phyloP scores from a whole-genome alignment of 2,797 vertebrate genomes.

The Podarcis lilfordi region DNA sequence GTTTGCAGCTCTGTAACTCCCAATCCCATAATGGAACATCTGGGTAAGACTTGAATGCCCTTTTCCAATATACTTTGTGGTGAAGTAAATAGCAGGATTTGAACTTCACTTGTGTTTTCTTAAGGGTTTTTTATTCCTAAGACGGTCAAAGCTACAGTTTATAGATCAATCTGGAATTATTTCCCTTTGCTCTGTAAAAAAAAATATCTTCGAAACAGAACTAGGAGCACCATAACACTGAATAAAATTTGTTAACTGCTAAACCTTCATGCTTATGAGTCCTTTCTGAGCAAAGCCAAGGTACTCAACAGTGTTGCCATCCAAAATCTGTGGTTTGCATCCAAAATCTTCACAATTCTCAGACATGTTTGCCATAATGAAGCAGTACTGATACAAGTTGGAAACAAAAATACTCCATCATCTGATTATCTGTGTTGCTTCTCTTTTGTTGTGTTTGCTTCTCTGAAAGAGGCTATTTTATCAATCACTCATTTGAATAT shows the following conservation, averaged over 20 bases:
- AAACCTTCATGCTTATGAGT: conserved; percentile 1
- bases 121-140: not conserved
- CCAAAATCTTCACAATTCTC: not conserved
- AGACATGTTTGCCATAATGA: not conserved
- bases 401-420: not conserved
- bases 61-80: not conserved
- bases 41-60: not conserved
- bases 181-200: not conserved
- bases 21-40: not conserved
- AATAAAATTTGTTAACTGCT: conserved; percentile 19
- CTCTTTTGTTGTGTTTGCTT: conserved; percentile 31
- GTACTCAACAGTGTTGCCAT: not conserved
- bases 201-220: not conserved
- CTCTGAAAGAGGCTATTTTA: not conserved
- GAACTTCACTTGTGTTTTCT: not conserved
- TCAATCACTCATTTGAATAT: conserved; percentile 17
- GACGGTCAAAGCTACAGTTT: not conserved
- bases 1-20: not conserved
- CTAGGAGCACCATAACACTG: not conserved
- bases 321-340: not conserved
- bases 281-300: conserved; percentile 13
- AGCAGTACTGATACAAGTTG: not conserved
- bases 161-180: not conserved
- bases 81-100: not conserved
- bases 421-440: not conserved